Percentiles rank a stretch among this genome's conserved stretches.
Conservation (phyloP, 2,113 vertebrate species). For the Galemys pyrenaicus region DNA sequence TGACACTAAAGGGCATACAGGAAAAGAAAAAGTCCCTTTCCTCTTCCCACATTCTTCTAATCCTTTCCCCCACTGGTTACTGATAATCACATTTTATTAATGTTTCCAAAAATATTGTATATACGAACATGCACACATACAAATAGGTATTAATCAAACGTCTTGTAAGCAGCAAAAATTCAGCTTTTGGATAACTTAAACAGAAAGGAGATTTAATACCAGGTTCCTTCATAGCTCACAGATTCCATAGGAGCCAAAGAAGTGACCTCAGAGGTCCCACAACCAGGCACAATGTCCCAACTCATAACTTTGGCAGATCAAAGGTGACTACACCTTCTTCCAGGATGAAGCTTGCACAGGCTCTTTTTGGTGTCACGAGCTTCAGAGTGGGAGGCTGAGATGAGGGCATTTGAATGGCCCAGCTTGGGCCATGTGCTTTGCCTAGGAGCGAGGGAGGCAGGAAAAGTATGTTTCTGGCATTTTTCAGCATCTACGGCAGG, state of each 20-base stretch:
- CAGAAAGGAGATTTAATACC: neutral
- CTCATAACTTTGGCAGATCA: too few relatives aligned
- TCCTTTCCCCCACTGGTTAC: neutral
- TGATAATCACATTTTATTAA: neutral
- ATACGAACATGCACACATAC: neutral
- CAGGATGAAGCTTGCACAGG: neutral
- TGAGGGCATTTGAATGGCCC: neutral
- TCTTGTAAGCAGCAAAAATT: conserved; percentile 1
- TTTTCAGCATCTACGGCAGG: neutral
- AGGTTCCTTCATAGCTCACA: neutral
- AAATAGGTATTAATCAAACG: neutral
- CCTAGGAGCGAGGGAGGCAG: neutral
- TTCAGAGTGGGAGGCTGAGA: neutral
- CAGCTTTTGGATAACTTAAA: neutral
- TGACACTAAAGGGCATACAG: neutral
- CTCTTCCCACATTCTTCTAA: neutral
- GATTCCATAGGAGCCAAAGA: neutral
- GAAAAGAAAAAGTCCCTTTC: neutral
- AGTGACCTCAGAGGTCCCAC: neutral
- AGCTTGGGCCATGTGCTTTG: neutral
- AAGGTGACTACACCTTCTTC: neutral
- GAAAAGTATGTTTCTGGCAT: neutral
- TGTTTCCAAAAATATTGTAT: neutral
- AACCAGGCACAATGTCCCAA: neutral
- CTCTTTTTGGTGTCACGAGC: neutral